These are phyloP conservation scores for Lepidocolaptes lacrymiger DNA, from an alignment of 2,797 vertebrate genomes.

Conservation along the genomic window DNA sequence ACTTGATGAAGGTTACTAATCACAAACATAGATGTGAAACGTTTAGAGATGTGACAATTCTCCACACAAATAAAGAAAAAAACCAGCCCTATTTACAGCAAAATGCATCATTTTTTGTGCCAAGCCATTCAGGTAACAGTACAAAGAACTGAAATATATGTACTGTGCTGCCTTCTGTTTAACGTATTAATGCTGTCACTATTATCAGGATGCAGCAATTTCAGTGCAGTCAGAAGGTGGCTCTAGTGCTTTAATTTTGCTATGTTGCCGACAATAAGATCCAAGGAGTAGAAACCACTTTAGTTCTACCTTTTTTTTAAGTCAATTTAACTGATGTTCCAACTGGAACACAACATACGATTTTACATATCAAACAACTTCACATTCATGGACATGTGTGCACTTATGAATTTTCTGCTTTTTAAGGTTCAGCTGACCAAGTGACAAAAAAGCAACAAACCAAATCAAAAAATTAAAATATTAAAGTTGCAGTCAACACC, in stretches of 20 bases:
- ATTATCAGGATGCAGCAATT: slow-evolving; percentile 73
- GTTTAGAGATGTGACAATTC: neutral
- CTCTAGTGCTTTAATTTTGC: slow-evolving; percentile 93
- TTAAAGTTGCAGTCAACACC: neutral
- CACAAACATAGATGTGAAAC: slow-evolving; percentile 12
- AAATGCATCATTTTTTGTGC: slow-evolving; percentile 25
- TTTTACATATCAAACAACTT: slow-evolving; percentile 54
- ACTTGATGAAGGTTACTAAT: neutral
- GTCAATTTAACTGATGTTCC: slow-evolving; percentile 63
- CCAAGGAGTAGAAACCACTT: slow-evolving; percentile 72
- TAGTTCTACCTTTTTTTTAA: slow-evolving; percentile 64
- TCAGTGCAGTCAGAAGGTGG: slow-evolving; percentile 94
- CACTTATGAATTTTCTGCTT: neutral
- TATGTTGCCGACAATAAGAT: slow-evolving; percentile 76
- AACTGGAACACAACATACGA: slow-evolving; percentile 62
- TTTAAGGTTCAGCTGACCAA: slow-evolving; percentile 16
- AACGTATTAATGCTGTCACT: slow-evolving; percentile 46
- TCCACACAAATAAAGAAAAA: neutral
- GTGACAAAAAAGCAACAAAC: neutral
- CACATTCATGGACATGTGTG: neutral
- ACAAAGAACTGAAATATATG: slow-evolving; percentile 55
- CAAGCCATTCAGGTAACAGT: slow-evolving; percentile 55
- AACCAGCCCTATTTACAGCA: neutral
- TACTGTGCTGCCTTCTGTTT: slow-evolving; percentile 49
- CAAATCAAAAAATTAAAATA: slow-evolving; percentile 1